Evolutionary conservation across 2,113 vertebrate species (phyloP), one percentile per base, ranked within the genome.

Genomic region (Oryzias curvinotus): DNA sequence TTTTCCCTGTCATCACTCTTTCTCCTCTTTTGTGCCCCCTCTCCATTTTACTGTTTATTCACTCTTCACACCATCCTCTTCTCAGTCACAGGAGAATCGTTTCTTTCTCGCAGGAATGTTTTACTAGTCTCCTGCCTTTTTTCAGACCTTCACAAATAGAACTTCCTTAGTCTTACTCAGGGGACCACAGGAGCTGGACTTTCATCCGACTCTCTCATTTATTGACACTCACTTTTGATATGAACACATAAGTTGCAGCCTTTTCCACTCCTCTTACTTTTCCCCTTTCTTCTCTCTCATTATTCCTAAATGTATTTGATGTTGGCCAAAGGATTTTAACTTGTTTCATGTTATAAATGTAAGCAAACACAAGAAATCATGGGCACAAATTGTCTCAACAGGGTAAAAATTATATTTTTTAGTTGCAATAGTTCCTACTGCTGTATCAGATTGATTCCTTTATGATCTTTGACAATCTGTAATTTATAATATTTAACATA

Each of bases 181-280:
- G 65, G 76, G 52, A 71, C 77, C 71, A 6, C 68, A 58, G 75
- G 68, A 77, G 68, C 73, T 64, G 63, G 72, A 85, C 78, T 81
- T 80, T 59, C 13, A 53, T 58, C 64, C 78, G 83, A 83, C 86
- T 84, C 82, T 65, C 78, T 81, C 66, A 71, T 73, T 61, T 81
- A 78, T 80, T 54, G 4, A 76, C 80, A 76, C 82, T 86, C 80
- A 72, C 61, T 67, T 65, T 36, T 36, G 36, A 36, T 36, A 13
- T 36, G 7, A 36, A 36, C 36, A 36, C 8, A 36, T 36, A 36
- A 36, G 36, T 12, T 36, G 47, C 57, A 44, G 64, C 49, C 62
- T 70, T 61, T 71, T 52, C 53, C 71, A 47, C 13, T 28, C 36
- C 30, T 64, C 71, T 18, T 41, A 30, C 42, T 52, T 52, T 41